These are phyloP conservation scores for Pterostichus niger DNA, from an alignment of 2,888 invertebrate species.

Conservation along the genomic window DNA sequence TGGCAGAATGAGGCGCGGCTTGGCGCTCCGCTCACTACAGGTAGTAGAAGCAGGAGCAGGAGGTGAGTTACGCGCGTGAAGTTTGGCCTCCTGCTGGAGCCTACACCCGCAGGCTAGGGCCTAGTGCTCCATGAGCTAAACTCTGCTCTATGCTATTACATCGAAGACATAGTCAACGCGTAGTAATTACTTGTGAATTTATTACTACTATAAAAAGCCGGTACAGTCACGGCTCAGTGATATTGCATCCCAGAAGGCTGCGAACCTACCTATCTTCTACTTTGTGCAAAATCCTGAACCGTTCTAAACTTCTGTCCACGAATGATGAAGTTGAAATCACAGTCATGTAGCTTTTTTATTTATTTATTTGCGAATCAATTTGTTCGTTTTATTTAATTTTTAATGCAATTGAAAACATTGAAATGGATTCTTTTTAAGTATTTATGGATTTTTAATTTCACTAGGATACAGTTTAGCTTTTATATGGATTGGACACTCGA, in stretches of 20 bases:
- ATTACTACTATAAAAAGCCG: conserved; percentile 57
- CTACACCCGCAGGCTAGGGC: background rate
- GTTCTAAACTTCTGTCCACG: too few species aligned
- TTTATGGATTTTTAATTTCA: too few species aligned
- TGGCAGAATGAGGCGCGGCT: background rate
- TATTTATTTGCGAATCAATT: too few species aligned
- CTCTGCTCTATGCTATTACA: conserved; percentile 33
- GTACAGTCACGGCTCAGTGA: conserved; percentile 27
- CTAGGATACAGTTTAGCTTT: too few species aligned
- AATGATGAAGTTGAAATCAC: too few species aligned
- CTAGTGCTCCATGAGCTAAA: background rate
- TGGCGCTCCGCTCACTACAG: background rate
- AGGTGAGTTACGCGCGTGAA: conserved; percentile 21
- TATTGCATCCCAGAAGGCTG: conserved; percentile 6
- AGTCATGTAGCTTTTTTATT: too few species aligned
- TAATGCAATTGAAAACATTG: too few species aligned
- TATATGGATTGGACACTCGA: too few species aligned
- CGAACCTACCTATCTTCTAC: too few species aligned
- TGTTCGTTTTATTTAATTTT: too few species aligned
- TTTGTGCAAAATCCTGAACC: too few species aligned
- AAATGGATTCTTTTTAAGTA: too few species aligned
- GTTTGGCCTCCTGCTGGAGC: background rate
- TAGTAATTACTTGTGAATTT: conserved; percentile 60
- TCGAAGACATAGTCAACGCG: conserved; percentile 58
- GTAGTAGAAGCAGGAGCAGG: conserved; percentile 1